Conservation (phyloP, 2,797 vertebrate species). For the Phoeniculus purpureus region DNA sequence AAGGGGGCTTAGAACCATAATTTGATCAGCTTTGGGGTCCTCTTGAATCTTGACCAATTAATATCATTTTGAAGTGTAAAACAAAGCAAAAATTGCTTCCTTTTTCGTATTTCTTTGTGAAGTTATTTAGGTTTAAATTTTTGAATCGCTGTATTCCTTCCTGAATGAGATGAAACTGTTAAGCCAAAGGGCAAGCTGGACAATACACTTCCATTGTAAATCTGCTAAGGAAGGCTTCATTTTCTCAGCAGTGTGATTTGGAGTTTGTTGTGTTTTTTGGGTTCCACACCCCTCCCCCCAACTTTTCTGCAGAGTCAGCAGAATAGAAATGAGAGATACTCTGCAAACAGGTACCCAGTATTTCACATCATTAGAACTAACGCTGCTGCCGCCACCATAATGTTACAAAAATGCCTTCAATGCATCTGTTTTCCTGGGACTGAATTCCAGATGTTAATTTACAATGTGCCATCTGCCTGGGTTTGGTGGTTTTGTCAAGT, state of each 20-base stretch:
- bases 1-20: not conserved
- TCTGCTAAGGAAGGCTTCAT: not conserved
- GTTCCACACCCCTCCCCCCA: no score
- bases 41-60: not conserved
- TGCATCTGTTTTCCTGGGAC: slow-evolving; percentile 24
- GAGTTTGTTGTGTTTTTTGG: not conserved
- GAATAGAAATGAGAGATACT: not conserved
- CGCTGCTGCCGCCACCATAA: not conserved
- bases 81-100: not conserved
- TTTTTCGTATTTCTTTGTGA: not conserved
- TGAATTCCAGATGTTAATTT: slow-evolving; percentile 68
- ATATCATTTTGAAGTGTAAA: not conserved
- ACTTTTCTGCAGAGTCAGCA: not conserved
- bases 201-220: not conserved
- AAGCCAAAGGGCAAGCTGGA: not conserved
- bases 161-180: not conserved
- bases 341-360: slow-evolving; percentile 12
- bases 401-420: slow-evolving; percentile 6
- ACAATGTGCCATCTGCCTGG: slow-evolving; percentile 43
- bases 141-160: not conserved
- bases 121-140: not conserved
- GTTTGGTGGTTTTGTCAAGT: slow-evolving; percentile 36
- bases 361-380: not conserved
- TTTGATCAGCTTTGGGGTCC: not conserved
- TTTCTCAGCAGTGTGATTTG: not conserved